A percentile compares a stretch with the other conserved stretches of the same genome.
Evolutionary conservation across 2,888 invertebrate genomes (phyloP).

Genomic region (Drosophila vallismaia): DNA sequence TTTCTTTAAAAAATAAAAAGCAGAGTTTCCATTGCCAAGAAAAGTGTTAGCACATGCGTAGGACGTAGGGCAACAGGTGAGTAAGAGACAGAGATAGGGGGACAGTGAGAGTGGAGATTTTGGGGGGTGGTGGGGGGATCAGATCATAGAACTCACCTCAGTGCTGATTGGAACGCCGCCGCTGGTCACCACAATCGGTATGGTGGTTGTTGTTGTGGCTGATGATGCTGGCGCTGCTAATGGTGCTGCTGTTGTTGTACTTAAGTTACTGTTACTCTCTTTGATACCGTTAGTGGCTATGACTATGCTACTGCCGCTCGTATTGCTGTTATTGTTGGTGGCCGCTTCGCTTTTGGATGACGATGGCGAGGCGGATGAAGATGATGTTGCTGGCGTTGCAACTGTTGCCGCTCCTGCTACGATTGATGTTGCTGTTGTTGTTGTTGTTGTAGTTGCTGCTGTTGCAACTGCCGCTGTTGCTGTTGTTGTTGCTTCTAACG

Average conservation of each 20-base stretch:
- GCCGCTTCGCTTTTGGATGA: constrained; percentile 65
- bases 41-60: constrained; percentile 34
- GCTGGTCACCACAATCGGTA: constrained; percentile 78
- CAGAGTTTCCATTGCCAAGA: constrained; percentile 7
- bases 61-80: constrained; percentile 12
- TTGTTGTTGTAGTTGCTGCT: constrained; percentile 35
- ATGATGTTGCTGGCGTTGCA: constrained; percentile 42
- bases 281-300: constrained; percentile 82
- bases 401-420: constrained; percentile 34
- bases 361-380: constrained; percentile 33
- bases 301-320: constrained; percentile 50
- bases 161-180: constrained; percentile 62
- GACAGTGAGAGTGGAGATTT: constrained; percentile 9
- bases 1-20: too few species aligned
- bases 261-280: constrained; percentile 82
- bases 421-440: constrained; percentile 45
- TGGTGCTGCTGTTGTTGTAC: constrained; percentile 72
- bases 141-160: constrained; percentile 67
- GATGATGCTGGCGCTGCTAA: constrained; percentile 40
- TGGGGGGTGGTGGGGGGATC: constrained; percentile 4
- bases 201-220: constrained; percentile 62
- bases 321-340: constrained; percentile 68
- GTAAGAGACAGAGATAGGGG: constrained; percentile 2
- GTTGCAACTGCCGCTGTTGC: constrained; percentile 43
- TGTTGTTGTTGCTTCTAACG: constrained; percentile 73